Conservation (phyloP, 2,113 vertebrate genomes). For the Neodontobutis hainanensis region DNA sequence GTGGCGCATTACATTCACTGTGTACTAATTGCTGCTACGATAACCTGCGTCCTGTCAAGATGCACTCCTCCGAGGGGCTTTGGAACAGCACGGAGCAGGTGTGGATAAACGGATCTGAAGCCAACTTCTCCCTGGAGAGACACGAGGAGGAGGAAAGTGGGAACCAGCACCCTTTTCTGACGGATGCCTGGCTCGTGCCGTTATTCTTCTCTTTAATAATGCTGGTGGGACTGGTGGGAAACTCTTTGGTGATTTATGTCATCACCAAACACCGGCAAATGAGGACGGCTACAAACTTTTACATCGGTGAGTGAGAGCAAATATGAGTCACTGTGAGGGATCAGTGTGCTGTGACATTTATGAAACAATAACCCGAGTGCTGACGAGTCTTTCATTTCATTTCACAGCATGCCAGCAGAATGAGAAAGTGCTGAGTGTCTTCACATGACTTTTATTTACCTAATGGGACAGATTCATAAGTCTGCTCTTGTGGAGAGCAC, state of each 20-base stretch:
- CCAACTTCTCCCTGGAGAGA: slow-evolving; percentile 63
- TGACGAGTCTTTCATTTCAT: neutral
- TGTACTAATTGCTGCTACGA: slow-evolving; percentile 4
- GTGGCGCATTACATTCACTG: slow-evolving; percentile 8
- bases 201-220: slow-evolving; percentile 85
- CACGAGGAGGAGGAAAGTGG: slow-evolving; percentile 15
- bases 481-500: neutral
- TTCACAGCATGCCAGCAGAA: neutral
- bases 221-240: slow-evolving; percentile 83
- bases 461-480: neutral
- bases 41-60: slow-evolving; percentile 6
- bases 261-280: slow-evolving; percentile 85
- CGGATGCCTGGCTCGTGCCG: slow-evolving; percentile 85
- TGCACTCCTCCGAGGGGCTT: slow-evolving; percentile 53
- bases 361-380: neutral
- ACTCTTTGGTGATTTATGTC: slow-evolving; percentile 84
- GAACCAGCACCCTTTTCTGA: slow-evolving; percentile 82
- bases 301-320: slow-evolving; percentile 79
- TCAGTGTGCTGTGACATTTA: too few species aligned
- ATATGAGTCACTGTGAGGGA: neutral
- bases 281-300: slow-evolving; percentile 87
- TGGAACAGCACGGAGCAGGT: slow-evolving; percentile 73
- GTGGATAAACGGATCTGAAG: slow-evolving; percentile 64
- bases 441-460: neutral
- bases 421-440: neutral